These are phyloP conservation scores for Mycetomoellerius zeteki DNA, from an alignment of 1,140 invertebrate species.

Conservation along the genomic window DNA sequence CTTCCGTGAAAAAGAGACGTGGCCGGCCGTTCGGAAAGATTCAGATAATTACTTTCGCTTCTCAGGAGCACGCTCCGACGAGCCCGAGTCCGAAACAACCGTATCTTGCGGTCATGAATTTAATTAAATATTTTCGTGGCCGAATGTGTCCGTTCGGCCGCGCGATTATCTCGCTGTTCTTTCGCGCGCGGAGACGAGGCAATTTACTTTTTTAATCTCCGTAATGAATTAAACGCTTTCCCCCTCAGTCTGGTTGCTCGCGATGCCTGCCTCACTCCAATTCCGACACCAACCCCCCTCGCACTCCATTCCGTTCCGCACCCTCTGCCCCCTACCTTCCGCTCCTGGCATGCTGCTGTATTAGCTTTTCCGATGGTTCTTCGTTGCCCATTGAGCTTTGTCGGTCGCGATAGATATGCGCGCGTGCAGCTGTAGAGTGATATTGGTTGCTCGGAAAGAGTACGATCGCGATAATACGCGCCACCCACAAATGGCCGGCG, in stretches of 20 bases:
- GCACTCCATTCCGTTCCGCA: slow-evolving; percentile 35
- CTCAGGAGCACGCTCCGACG: slow-evolving; percentile 72
- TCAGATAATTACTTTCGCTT: slow-evolving; percentile 84
- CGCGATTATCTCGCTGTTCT: slow-evolving; percentile 76
- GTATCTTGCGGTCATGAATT: slow-evolving; percentile 85
- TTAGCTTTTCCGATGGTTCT: slow-evolving; percentile 65
- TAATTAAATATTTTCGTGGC: slow-evolving; percentile 86
- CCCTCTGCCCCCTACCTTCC: neutral
- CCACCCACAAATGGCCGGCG: slow-evolving; percentile 8
- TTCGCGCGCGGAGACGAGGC: slow-evolving; percentile 80
- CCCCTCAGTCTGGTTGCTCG: slow-evolving; percentile 48
- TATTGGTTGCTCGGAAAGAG: slow-evolving; percentile 46
- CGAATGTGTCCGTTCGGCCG: slow-evolving; percentile 81
- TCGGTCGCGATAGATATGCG: slow-evolving; percentile 57
- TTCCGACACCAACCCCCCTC: slow-evolving; percentile 42
- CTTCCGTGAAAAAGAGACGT: slow-evolving; percentile 73
- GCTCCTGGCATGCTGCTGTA: slow-evolving; percentile 18
- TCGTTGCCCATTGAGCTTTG: slow-evolving; percentile 59
- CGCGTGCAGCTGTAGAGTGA: slow-evolving; percentile 58
- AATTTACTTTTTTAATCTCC: slow-evolving; percentile 86
- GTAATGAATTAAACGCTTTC: slow-evolving; percentile 84
- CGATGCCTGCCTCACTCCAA: slow-evolving; percentile 41
- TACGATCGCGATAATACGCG: slow-evolving; percentile 54
- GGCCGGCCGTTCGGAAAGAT: slow-evolving; percentile 73
- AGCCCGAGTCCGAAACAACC: slow-evolving; percentile 78